phyloP scores from a whole-genome alignment of 2,797 vertebrate species.

The Hemitrygon akajei region DNA sequence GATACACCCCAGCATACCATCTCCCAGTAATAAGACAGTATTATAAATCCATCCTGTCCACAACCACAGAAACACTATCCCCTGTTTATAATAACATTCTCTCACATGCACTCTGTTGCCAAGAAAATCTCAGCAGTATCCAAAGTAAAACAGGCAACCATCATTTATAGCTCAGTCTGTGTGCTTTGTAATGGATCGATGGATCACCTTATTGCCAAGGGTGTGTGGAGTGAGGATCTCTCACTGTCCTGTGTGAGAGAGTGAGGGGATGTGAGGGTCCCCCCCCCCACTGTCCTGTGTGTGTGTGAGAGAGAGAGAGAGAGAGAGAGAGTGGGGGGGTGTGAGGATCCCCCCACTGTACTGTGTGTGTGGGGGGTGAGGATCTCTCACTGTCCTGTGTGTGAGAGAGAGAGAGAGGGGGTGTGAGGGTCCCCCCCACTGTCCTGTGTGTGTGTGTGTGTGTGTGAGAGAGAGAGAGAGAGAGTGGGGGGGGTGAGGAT shows the following conservation, averaged over 20 bases:
- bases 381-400: background rate
- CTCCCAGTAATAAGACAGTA: constrained; percentile 17
- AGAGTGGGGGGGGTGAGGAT: no score
- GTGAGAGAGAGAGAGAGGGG: no score
- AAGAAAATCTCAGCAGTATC: background rate
- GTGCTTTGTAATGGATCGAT: no score
- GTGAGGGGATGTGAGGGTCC: no score
- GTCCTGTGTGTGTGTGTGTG: background rate
- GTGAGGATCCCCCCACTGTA: no score
- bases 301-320: no score
- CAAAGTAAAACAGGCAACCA: background rate
- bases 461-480: no score
- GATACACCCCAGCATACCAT: constrained; percentile 3
- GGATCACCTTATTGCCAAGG: background rate
- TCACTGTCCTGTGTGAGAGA: no score
- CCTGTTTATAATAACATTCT: background rate
- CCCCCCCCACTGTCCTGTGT: no score
- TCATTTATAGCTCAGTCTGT: background rate
- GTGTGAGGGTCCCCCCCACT: background rate
- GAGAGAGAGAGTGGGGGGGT: no score
- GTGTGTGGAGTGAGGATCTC: background rate
- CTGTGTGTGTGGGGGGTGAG: no score
- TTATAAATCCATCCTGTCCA: constrained; percentile 9
- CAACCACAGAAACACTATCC: constrained; percentile 12
- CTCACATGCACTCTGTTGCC: background rate